Evolutionary conservation across 2,888 invertebrate species (phyloP).

Genomic region (Rhorus exstirpatorius): DNA sequence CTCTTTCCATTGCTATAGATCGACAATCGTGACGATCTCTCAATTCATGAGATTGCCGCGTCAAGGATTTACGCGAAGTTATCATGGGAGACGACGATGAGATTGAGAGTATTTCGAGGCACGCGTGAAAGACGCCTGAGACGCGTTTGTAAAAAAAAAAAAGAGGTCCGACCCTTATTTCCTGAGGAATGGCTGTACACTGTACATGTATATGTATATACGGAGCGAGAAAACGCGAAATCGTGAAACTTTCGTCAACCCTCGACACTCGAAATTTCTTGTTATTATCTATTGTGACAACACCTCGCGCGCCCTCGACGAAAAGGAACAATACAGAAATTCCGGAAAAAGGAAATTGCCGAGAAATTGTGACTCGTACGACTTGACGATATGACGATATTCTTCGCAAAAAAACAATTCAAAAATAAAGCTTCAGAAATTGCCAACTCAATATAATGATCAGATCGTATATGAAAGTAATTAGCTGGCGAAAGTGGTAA

Average conservation of each 20-base stretch:
- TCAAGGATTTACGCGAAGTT: constrained; percentile 57
- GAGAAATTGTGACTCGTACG: neutral
- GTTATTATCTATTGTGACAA: constrained; percentile 63
- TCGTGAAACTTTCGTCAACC: constrained; percentile 52
- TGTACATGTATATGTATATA: constrained; percentile 9
- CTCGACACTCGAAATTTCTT: constrained; percentile 41
- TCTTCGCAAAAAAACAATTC: neutral
- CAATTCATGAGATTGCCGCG: constrained; percentile 80
- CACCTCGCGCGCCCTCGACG: constrained; percentile 23
- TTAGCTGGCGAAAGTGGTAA: too few relatives aligned
- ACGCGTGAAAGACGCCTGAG: constrained; percentile 9
- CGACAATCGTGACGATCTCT: constrained; percentile 77
- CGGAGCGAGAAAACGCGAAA: constrained; percentile 35
- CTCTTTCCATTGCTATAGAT: constrained; percentile 22
- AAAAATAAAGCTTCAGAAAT: neutral
- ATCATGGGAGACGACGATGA: constrained; percentile 34
- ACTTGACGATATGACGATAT: neutral
- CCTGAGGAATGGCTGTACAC: constrained; percentile 43
- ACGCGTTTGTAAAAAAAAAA: constrained; percentile 29
- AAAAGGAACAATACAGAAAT: constrained; percentile 11
- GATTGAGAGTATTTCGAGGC: constrained; percentile 24
- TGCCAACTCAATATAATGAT: neutral
- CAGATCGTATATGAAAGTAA: too few relatives aligned
- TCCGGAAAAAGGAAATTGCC: neutral
- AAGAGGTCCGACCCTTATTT: constrained; percentile 45